phyloP scores from a whole-genome alignment of 35 echinoderm and acorn worm species.

The Apostichopus californicus region DNA sequence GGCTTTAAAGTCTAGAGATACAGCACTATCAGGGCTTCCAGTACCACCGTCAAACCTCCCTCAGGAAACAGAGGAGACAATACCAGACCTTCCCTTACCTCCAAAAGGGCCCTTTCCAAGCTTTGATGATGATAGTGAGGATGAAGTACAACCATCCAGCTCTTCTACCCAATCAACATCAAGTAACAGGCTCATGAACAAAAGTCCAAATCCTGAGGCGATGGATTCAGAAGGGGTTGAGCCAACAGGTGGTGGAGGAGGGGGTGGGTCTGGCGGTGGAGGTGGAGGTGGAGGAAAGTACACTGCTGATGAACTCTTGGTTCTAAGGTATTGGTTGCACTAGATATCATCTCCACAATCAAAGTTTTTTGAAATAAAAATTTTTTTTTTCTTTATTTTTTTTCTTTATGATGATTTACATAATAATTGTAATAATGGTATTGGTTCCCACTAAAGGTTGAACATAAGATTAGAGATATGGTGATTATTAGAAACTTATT shows the following conservation, averaged over 20 bases:
- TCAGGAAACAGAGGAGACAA: neutral
- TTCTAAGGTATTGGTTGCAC: constrained; percentile 66
- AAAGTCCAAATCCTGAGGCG: neutral
- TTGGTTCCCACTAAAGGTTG: too few relatives aligned
- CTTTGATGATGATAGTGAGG: constrained; percentile 44
- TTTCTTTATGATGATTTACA: too few relatives aligned
- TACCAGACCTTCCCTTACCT: constrained; percentile 37
- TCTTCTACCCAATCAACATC: constrained; percentile 34
- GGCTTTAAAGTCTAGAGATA: constrained; percentile 69
- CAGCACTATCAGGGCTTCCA: constrained; percentile 70
- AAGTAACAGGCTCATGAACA: neutral
- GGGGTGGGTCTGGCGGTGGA: constrained; percentile 39
- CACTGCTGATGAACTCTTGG: constrained; percentile 83
- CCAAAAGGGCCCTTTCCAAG: constrained; percentile 32
- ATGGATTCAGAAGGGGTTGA: neutral
- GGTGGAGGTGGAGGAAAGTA: constrained; percentile 84
- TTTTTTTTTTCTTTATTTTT: too few relatives aligned
- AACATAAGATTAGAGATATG: too few relatives aligned
- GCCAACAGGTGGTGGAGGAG: constrained; percentile 63
- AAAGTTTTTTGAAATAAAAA: too few relatives aligned
- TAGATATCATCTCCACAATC: too few relatives aligned
- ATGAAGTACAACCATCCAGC: constrained; percentile 15
- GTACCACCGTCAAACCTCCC: constrained; percentile 68
- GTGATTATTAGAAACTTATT: too few relatives aligned
- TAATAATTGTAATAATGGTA: too few relatives aligned